Base-by-base conservation (phyloP, 2,113 vertebrate genomes). In the Apteryx owenii region DNA sequence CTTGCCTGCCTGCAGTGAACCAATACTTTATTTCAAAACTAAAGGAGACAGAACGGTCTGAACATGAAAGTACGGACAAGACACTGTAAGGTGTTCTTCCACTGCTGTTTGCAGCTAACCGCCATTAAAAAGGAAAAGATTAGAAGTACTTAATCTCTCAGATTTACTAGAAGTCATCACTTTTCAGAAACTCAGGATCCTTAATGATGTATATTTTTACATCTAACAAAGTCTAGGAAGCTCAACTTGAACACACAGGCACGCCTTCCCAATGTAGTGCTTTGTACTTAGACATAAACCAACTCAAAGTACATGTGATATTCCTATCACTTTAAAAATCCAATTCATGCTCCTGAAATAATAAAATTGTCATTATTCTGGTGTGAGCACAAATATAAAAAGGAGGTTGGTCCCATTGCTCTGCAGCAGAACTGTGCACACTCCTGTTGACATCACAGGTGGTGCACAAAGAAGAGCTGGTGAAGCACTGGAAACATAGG, bases 21-120 rank as follows among this genome's bases (percentile, higher is more conserved):
- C 58, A 95, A 92, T 68, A 81, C 33, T 83, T 81, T n/a, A 91
- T 62, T 94, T 71, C 72, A 95, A 83, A 95, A 62, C 40, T 68
- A 38, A 92, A 85, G 48, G 64, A 94, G 46, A 83, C 56, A 40
- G 50, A 90, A 58, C 54, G 60, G 76, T 84, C 22, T 46, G 86
- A 72, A 75, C 62, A 58, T 8, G 46, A 48, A 46, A 33, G 42
- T 44, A 33, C 42, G 36, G 78, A 68, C 25, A 25, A 91, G 70
- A 42, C 26, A 71, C 10, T 12, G 25, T 42, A 77, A 42, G 60
- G 36, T 20, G 29, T n/a, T 33, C 28, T 85, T 62, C 20, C 71
- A 88, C 70, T 58, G 29, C 40, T 51, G 28, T 95, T 86, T 58
- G 82, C 75, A 70, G 44, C 75, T 77, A 46, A 36, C 15, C 28